phyloP scores from a whole-genome alignment of 1,140 invertebrate genomes.

The Orchesella cincta region DNA sequence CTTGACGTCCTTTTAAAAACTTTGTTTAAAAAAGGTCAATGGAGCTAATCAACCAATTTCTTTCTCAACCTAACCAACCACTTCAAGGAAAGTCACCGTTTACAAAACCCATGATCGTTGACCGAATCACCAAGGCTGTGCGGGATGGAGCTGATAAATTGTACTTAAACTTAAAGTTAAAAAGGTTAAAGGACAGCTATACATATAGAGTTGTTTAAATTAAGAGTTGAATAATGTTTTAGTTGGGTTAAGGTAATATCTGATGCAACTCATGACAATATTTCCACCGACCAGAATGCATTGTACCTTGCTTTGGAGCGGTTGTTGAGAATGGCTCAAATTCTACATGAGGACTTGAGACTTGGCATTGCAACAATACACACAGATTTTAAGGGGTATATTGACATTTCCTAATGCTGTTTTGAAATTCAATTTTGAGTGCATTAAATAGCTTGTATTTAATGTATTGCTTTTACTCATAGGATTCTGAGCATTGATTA shows the following conservation, averaged over 20 bases:
- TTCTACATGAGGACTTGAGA: neutral
- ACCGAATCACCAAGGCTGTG: neutral
- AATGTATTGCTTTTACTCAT: neutral
- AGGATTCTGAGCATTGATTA: slow-evolving; percentile 5
- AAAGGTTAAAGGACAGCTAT: too few species aligned
- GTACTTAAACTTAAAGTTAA: neutral
- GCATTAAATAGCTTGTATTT: neutral
- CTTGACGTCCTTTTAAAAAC: neutral
- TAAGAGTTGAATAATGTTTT: neutral
- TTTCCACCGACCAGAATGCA: neutral
- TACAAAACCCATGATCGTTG: neutral
- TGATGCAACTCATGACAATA: neutral
- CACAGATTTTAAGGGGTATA: slow-evolving; percentile 3
- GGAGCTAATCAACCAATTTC: neutral
- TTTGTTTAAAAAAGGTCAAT: neutral
- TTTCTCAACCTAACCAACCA: neutral
- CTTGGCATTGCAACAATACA: neutral
- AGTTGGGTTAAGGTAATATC: slow-evolving; percentile 11
- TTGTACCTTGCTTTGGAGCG: neutral
- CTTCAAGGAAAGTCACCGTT: neutral
- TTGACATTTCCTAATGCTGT: neutral
- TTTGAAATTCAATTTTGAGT: too few species aligned
- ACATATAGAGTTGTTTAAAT: neutral
- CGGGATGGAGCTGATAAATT: slow-evolving; percentile 18
- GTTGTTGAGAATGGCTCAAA: slow-evolving; percentile 11